Evolutionary conservation across 2,113 vertebrate species (phyloP), one percentile per base, ranked within the genome.

Genomic region (Psilopogon haemacephalus): DNA sequence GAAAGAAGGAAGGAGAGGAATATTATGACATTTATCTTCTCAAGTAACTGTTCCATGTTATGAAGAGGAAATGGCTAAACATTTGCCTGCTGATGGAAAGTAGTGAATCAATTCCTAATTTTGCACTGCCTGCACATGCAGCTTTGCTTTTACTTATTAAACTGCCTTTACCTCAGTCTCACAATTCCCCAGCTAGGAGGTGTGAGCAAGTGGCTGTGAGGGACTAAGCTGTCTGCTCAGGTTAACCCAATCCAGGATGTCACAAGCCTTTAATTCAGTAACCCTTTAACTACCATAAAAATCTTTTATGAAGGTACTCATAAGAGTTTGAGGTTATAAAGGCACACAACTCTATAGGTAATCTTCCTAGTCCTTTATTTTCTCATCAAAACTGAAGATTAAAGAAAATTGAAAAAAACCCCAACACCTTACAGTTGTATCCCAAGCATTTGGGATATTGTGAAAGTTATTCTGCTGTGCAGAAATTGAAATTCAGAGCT

Each of bases 31-130:
- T 50, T 88, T 67, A n/a, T 26, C 26, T 48, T 50, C 48, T 24
- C 33, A 55, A 55, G 46, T 33, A 54, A 32, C 8, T 1, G 0
- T 32, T 46, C n/a, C 0, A 1, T 1, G 0, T 16, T 16, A 32
- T 26, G 46, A 60, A 60, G n/a, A 67, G 52, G 44, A 52, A 54
- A 52, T 5, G 6, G 60, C 7, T 59, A 15, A 60, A 60, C 11
- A 33, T 6, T 44, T 40, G 44, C 44, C n/a, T 60, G 37, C 27
- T 1, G 1, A 27, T 4, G n/a, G 44, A n/a, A 90, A 30, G 24
- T 3, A 38, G 28, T 26, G 44, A 55, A 48, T 48, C 18, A 18
- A 23, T 27, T 21, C 11, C 56, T 56, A n/a, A 6, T 13, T 20
- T 59, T 0, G 1, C 60, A 65, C 35, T 42, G 24, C 33, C 40